Evolutionary conservation across 1,140 invertebrate genomes (phyloP).

Genomic region (Holotrichia oblita): DNA sequence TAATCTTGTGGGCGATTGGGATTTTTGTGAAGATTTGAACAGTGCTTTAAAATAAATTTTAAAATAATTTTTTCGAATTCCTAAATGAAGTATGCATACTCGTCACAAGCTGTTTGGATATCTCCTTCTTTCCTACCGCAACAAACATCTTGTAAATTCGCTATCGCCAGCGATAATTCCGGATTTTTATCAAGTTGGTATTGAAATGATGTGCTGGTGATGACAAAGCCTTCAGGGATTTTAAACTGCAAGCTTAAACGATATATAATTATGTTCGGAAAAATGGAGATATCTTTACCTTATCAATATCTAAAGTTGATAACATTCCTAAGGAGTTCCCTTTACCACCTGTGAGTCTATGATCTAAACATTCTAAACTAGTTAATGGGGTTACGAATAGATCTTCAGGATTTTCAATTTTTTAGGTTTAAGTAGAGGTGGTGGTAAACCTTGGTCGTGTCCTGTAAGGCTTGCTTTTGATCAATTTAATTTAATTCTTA

Average conservation of each 20-base stretch:
- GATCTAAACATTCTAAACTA: slow-evolving; percentile 61
- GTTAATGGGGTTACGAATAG: slow-evolving; percentile 62
- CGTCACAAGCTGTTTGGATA: slow-evolving; percentile 52
- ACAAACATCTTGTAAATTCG: slow-evolving; percentile 53
- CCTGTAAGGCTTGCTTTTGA: no score
- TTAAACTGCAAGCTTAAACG: slow-evolving; percentile 49
- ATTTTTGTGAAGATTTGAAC: slow-evolving; percentile 46
- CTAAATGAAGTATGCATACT: slow-evolving; percentile 44
- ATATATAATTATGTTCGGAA: no score
- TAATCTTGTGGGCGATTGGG: slow-evolving; percentile 42
- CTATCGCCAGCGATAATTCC: slow-evolving; percentile 49
- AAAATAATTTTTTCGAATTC: neutral
- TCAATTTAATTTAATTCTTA: neutral
- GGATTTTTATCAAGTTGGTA: slow-evolving; percentile 50
- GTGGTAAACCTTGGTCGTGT: neutral
- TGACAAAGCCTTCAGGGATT: slow-evolving; percentile 53
- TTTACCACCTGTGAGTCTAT: slow-evolving; percentile 74
- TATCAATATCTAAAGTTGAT: no score
- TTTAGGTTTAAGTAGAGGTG: neutral
- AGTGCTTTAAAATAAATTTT: slow-evolving; percentile 37
- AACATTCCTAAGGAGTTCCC: slow-evolving; percentile 74
- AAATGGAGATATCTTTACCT: no score
- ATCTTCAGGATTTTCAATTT: slow-evolving; percentile 38
- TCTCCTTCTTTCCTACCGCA: slow-evolving; percentile 48
- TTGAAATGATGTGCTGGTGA: slow-evolving; percentile 52